phyloP scores from a whole-genome alignment of 2,888 invertebrate genomes.

The Acleris literana region DNA sequence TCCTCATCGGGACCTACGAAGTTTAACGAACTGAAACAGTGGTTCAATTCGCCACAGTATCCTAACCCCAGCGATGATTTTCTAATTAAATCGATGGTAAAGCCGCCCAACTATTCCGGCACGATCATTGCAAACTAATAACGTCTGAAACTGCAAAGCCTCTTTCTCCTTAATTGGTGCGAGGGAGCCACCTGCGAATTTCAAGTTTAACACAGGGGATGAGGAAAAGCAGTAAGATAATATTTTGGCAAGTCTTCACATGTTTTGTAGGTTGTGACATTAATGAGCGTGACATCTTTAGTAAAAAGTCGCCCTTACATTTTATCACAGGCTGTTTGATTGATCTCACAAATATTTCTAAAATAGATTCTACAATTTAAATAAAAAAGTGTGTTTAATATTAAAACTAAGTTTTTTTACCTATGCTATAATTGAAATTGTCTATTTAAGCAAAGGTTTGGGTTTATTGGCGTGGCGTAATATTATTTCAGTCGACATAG shows the following conservation, averaged over 20 bases:
- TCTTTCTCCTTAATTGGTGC: slow-evolving; percentile 34
- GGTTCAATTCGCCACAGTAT: slow-evolving; percentile 12
- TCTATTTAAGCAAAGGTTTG: too few relatives aligned
- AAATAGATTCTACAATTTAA: too few relatives aligned
- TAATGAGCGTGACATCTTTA: too few relatives aligned
- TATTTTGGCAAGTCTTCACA: neutral
- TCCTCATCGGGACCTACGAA: neutral
- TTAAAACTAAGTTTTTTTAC: too few relatives aligned
- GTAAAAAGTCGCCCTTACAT: too few relatives aligned
- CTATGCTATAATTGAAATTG: too few relatives aligned
- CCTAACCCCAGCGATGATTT: slow-evolving; percentile 26
- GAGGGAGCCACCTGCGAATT: slow-evolving; percentile 35
- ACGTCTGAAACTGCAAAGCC: slow-evolving; percentile 34
- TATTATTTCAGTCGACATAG: too few relatives aligned
- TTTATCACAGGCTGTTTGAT: too few relatives aligned
- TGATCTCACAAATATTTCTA: too few relatives aligned
- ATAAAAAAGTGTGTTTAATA: too few relatives aligned
- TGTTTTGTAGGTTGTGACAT: too few relatives aligned
- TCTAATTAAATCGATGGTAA: slow-evolving; percentile 30
- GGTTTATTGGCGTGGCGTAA: too few relatives aligned
- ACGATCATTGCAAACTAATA: slow-evolving; percentile 34
- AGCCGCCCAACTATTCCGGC: slow-evolving; percentile 27
- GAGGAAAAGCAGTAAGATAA: slow-evolving; percentile 3
- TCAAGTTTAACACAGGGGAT: slow-evolving; percentile 12
- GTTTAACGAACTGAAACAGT: slow-evolving; percentile 10